Percentiles rank a stretch among this genome's conserved stretches.
phyloP scores from a whole-genome alignment of 1,140 invertebrate species.

The Drosophila bocqueti region DNA sequence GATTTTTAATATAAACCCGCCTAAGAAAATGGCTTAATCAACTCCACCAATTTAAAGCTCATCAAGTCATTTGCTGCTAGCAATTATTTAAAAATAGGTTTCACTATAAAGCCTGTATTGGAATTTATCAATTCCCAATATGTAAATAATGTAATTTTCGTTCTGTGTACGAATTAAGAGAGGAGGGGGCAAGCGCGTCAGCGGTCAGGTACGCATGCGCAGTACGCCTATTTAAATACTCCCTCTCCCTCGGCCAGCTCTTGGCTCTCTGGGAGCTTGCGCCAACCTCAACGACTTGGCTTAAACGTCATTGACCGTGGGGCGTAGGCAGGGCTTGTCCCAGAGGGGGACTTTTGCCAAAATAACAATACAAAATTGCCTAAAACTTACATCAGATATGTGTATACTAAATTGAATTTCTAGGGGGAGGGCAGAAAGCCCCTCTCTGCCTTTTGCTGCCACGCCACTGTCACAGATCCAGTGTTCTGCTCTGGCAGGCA shows the following conservation, averaged over 20 bases:
- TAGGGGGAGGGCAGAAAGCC: not conserved
- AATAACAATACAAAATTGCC: not conserved
- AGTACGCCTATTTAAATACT: constrained; percentile 16
- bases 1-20: not conserved
- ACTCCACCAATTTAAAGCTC: not conserved
- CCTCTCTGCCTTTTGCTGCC: not conserved
- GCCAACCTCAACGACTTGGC: constrained; percentile 8
- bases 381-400: not conserved
- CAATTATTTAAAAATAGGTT: not conserved
- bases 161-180: constrained; percentile 8
- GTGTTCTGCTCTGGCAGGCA: constrained; percentile 31
- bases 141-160: constrained; percentile 1
- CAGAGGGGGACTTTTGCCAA: not conserved
- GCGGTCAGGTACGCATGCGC: constrained; percentile 17
- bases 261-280: not conserved
- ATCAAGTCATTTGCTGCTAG: not conserved
- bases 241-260: not conserved
- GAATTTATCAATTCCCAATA: not conserved
- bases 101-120: not conserved
- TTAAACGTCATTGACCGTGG: constrained; percentile 20
- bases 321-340: constrained; percentile 6
- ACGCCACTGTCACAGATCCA: constrained; percentile 2
- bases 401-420: not conserved
- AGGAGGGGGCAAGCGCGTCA: not conserved
- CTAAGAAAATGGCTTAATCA: not conserved